Evolutionary conservation across 53 echinoderm and acorn worm species (phyloP), one percentile per base, ranked within the genome.

Genomic region (Astropecten irregularis): DNA sequence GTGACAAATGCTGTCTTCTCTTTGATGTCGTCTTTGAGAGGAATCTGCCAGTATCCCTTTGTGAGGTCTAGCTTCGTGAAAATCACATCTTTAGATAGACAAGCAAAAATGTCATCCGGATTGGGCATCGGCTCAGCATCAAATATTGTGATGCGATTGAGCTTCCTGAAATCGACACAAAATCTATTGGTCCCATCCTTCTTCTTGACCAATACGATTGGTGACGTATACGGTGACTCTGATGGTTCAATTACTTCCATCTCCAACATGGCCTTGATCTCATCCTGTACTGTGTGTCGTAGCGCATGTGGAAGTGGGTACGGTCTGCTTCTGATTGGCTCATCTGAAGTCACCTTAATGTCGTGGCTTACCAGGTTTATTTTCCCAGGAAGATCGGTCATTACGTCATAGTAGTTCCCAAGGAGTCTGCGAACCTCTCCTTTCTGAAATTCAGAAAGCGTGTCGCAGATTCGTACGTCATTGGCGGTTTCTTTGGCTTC

Each of bases 31-130:
- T 52, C 38, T 14, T 83, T 37, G 28, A 69, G 13, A 4, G 69
- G 83, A 30, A 83, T 68, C 38, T 83, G 83, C 83, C 83, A 83
- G 34, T 82, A 68, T 27, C 83, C 83, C 21, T 83, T 68, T 6
- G 32, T 50, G 14, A 83, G 67, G 36, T 83, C 83, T 3, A 83
- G 18, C 49, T 68, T 68, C 1, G 68, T 68, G 52, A 83, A 83
- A 33, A 63, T 68, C 18, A 15, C 16, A 21, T 68, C 83, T 14
- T 66, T 27, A 22, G 69, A 27, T 18, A 83, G 42, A 3, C 33
- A 31, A 9, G 72, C 69, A 66, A 84, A 71, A 14, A 84, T 70
- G 20, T 84, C 84, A 20, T 51, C 28, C 6, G 8, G 57, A 57
- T 85, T 47, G 7, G 85, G 71, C 5, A 85, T 47, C 0, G 72